Conservation (phyloP, 2,888 invertebrate genomes). For the Erynnis tages region DNA sequence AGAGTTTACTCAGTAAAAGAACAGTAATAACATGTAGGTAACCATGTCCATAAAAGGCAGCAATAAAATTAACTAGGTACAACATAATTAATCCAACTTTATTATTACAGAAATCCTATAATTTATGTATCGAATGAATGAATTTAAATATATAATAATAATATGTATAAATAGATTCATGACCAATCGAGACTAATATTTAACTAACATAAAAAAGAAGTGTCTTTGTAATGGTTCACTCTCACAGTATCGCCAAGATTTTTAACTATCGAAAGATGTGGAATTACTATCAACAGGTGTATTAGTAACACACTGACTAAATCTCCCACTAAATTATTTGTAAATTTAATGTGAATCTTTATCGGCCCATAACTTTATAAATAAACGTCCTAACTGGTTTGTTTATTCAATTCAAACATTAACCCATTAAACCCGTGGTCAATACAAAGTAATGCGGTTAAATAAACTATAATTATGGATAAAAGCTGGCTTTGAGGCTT, state of each 20-base stretch:
- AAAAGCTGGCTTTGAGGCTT: constrained; percentile 17
- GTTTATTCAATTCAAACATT: constrained; percentile 16
- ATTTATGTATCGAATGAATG: too few species aligned
- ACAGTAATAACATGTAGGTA: too few species aligned
- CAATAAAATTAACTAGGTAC: too few species aligned
- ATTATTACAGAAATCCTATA: too few species aligned
- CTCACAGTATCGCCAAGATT: constrained; percentile 4
- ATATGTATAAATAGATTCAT: too few species aligned
- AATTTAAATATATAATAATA: too few species aligned
- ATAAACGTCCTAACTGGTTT: constrained; percentile 21
- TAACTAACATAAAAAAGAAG: too few species aligned
- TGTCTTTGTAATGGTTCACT: not conserved
- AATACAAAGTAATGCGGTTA: constrained; percentile 20
- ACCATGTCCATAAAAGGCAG: too few species aligned
- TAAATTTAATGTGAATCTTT: constrained; percentile 23
- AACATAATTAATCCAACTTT: too few species aligned
- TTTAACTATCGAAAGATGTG: constrained; percentile 6
- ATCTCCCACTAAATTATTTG: constrained; percentile 9
- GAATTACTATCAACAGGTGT: constrained; percentile 14
- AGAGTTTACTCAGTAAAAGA: too few species aligned
- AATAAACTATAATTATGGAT: constrained; percentile 27
- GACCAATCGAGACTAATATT: too few species aligned
- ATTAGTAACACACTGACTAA: not conserved
- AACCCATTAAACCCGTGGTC: constrained; percentile 11
- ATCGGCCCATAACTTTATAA: constrained; percentile 21